Base-by-base conservation (phyloP, 2,797 vertebrate species). In the Rhinogobio ventralis region DNA sequence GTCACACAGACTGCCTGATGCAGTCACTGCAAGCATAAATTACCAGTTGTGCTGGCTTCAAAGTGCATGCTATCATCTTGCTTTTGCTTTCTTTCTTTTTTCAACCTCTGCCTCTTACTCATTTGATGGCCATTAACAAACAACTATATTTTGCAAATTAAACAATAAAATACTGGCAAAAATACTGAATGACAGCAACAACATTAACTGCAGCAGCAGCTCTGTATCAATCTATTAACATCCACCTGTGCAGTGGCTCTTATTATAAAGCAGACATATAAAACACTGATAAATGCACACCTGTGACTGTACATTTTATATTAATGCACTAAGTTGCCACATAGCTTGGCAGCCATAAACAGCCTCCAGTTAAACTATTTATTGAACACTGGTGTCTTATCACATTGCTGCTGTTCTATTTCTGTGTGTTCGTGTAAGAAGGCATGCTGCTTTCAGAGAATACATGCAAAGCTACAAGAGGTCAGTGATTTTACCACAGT, bases 1-100 rank as follows among this genome's bases (percentile, higher is more conserved):
- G 87, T 90, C 88, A 89, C 87, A 90, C 85, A 86, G 78, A 79
- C 81, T 49, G 85, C 81, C 84, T 90, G 84, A 92, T 87, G 76
- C 79, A 75, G 87, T 71, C 75, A 87, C 90, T 87, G 82, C 79
- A 83, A 71, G 69, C 87, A 81, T 74, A 90, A 88, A 88, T 91
- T 82, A 84, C 83, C 53, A 79, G 67, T 79, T 79, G 67, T 42
- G 30, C 46, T 23, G 60, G 72, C 33, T 67, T 83, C 23, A 67
- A 76, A 83, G 72, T 19, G 1, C 3, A 39, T 83, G 72, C 17
- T 11, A 75, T 53, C 62, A 75, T 23, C 6, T 83, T 28, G n/a
- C 1, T 62, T 36, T 36, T 49, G 14, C 4, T n/a, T 14, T 55
- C 23, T 57, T 28, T 62, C 5, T 64, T 51, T 49, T 19, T n/a